Evolutionary conservation across 2,797 vertebrate species (phyloP), one percentile per base, ranked within the genome.

Genomic region (Oreochromis mossambicus): DNA sequence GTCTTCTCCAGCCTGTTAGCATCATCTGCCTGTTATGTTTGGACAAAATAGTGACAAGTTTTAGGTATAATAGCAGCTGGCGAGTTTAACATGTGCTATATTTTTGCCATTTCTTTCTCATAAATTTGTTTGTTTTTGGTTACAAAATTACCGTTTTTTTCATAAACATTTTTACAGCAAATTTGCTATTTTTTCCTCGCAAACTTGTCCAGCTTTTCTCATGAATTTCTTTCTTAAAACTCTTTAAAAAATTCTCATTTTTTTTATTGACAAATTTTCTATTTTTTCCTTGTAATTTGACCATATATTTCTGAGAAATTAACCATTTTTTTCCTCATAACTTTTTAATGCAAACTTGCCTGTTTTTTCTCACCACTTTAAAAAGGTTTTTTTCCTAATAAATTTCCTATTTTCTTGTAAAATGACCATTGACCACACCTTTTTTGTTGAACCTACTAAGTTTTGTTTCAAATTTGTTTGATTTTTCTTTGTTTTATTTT

Each of bases 401-500:
- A 36, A 63, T 0, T 63, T 63, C 17, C 17, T 36, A 61, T 61
- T 61, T 61, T 61, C 56, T 63, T n/a, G 32, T 36, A 63, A 63
- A 12, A 63, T 63, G 0, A 63, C 58, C 10, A 36, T 63, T 2
- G 58, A 13, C 32, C 58, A 13, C 6, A 63, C 3, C 58, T 63
- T 36, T 63, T 36, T 63, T 63, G 58, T 2, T 36, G 32, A 63
- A 36, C 32, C 19, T 7, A 63, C 58, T 7, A 63, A 63, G 4
- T 63, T 63, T 63, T n/a, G 32, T 63, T 36, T 63, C 17, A 63
- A n/a, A 36, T 63, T 36, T 36, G 12, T 63, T 3, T 0, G 19
- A 24, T 13, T 63, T 63, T 63, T 38, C 6, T 12, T 63, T 0
- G 0, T 36, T 34, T 34, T 1, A 2, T 5, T 24, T 29, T 9